A percentile compares a stretch with the other conserved stretches of the same genome.
Evolutionary conservation across 2,113 vertebrate species (phyloP).

Genomic region (Pseudonaja textilis): DNA sequence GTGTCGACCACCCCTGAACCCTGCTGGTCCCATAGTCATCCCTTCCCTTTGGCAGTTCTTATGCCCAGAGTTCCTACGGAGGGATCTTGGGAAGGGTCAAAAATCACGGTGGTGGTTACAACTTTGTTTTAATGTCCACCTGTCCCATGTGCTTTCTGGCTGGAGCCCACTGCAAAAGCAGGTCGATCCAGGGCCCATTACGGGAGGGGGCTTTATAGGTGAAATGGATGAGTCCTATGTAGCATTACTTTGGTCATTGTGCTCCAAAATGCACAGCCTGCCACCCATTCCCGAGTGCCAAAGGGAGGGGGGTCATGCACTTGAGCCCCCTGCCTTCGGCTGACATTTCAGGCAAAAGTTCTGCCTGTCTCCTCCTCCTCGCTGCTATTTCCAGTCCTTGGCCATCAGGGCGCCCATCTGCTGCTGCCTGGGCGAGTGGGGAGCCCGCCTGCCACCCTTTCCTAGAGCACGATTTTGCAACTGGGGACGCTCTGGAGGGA

Average conservation of each 20-base stretch:
- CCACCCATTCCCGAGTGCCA: neutral
- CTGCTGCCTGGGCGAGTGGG: neutral
- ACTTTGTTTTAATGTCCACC: neutral
- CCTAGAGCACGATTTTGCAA: neutral
- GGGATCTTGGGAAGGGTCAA: neutral
- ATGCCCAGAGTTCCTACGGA: neutral
- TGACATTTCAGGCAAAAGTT: neutral
- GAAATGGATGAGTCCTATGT: neutral
- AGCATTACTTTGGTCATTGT: neutral
- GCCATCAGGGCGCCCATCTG: neutral
- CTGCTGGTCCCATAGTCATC: neutral
- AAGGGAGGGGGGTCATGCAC: neutral
- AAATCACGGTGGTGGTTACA: neutral
- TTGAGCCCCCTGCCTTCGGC: neutral
- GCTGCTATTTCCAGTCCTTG: neutral
- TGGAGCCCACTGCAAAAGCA: neutral
- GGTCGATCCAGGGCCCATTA: neutral
- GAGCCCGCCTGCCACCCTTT: neutral
- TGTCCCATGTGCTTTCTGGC: neutral
- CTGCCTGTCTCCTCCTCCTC: neutral
- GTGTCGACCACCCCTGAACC: neutral
- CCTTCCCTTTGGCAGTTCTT: neutral
- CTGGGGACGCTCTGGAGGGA: neutral
- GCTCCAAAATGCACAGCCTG: neutral
- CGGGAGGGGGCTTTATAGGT: neutral